A percentile compares a stretch with the other conserved stretches of the same genome.
Conservation (phyloP, 2,888 invertebrate species). For the Reticulitermes lucifugus region DNA sequence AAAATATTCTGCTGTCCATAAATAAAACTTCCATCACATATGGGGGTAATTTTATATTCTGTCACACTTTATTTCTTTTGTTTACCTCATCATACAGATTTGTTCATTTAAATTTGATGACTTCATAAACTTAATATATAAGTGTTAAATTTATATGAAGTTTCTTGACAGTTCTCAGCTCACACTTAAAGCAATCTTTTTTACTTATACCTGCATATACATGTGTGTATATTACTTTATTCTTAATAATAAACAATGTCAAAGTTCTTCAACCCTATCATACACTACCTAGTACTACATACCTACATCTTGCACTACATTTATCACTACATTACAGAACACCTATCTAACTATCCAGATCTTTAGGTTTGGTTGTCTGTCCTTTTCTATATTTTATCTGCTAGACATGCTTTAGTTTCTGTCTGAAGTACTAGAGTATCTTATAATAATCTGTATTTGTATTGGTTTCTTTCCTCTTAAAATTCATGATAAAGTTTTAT, state of each 20-base stretch:
- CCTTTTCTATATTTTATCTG: background rate
- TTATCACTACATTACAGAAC: background rate
- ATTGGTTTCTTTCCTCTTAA: background rate
- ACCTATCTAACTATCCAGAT: background rate
- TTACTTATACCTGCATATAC: too few relatives aligned
- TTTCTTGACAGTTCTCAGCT: too few relatives aligned
- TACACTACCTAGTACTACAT: background rate
- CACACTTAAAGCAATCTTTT: too few relatives aligned
- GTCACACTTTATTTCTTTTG: too few relatives aligned
- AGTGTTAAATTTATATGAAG: too few relatives aligned
- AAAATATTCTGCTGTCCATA: too few relatives aligned
- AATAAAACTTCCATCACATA: too few relatives aligned
- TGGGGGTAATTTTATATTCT: too few relatives aligned
- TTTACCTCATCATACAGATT: too few relatives aligned
- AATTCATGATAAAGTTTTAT: background rate
- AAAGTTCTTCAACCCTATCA: background rate
- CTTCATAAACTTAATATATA: too few relatives aligned
- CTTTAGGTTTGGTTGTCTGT: background rate
- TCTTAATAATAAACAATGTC: background rate
- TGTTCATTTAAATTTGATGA: too few relatives aligned
- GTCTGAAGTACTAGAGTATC: conserved; percentile 4
- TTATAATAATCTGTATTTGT: background rate
- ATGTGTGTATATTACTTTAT: too few relatives aligned
- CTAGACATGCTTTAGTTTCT: conserved; percentile 19
- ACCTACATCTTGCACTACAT: conserved; percentile 19